Conservation (phyloP, 2,797 vertebrate genomes). For the Melanotaenia nigrans region DNA sequence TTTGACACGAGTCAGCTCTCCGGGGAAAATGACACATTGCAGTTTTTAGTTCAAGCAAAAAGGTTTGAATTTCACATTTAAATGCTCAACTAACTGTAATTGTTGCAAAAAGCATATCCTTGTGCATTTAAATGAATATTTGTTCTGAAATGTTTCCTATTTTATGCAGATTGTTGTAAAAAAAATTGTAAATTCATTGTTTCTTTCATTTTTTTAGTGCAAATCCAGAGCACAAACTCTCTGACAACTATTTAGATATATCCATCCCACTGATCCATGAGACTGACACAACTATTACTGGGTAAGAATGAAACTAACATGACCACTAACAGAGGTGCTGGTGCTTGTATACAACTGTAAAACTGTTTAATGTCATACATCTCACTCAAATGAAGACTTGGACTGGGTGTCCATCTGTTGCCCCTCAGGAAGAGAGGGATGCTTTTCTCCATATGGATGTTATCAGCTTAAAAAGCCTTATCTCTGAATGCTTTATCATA, state of each 20-base stretch:
- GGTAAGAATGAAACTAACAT: slow-evolving; percentile 79
- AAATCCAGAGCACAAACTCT: slow-evolving; percentile 90
- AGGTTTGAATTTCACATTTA: slow-evolving; percentile 81
- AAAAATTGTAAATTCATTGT: neutral
- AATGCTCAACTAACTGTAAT: neutral
- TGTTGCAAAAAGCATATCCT: neutral
- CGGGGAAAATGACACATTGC: slow-evolving; percentile 89
- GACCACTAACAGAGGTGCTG: neutral
- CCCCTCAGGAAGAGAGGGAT: slow-evolving; percentile 43
- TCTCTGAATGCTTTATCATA: slow-evolving; percentile 69
- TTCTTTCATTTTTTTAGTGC: slow-evolving; percentile 81
- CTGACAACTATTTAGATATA: slow-evolving; percentile 89
- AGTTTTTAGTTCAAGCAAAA: slow-evolving; percentile 90
- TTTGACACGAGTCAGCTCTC: slow-evolving; percentile 96
- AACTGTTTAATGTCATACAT: slow-evolving; percentile 15
- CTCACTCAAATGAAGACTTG: slow-evolving; percentile 12
- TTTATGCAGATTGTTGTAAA: neutral
- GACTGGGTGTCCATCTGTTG: slow-evolving; percentile 37
- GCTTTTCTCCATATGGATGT: slow-evolving; percentile 50
- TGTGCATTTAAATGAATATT: neutral
- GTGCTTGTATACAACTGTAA: neutral
- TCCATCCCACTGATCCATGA: slow-evolving; percentile 91
- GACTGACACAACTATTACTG: slow-evolving; percentile 92
- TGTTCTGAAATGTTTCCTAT: neutral
- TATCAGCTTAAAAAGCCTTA: slow-evolving; percentile 74